These are phyloP conservation scores for Molossus molossus DNA, from an alignment of 2,797 vertebrate genomes.

Conservation along the genomic window DNA sequence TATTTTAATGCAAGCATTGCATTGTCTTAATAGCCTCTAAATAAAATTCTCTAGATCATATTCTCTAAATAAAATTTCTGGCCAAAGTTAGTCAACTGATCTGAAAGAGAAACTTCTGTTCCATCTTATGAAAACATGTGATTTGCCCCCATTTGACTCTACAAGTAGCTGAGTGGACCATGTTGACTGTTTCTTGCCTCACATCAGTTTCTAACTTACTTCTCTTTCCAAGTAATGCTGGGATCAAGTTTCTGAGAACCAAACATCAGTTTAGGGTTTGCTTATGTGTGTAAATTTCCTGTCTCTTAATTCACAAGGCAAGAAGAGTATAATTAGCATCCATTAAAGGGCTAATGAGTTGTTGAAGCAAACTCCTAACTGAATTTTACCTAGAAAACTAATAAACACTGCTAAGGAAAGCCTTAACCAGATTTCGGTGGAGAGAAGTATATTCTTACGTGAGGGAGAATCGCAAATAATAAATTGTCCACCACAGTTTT, in stretches of 20 bases:
- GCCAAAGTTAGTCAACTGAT: neutral
- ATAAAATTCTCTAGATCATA: neutral
- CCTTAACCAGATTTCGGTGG: neutral
- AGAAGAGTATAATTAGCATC: constrained; percentile 71
- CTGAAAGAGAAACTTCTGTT: constrained; percentile 3
- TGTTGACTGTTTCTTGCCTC: neutral
- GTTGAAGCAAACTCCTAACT: constrained; percentile 70
- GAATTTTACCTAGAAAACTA: constrained; percentile 73
- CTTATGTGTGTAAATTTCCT: constrained; percentile 83
- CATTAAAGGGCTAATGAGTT: constrained; percentile 81
- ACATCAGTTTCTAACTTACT: constrained; percentile 79
- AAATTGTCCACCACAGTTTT: neutral
- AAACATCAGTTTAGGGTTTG: constrained; percentile 71
- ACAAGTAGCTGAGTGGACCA: neutral
- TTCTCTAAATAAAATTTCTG: constrained; percentile 43
- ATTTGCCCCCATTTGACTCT: neutral
- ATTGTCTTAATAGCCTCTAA: neutral
- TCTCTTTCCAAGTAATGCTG: constrained; percentile 82
- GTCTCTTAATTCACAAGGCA: constrained; percentile 82
- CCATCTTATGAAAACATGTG: neutral
- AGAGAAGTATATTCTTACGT: neutral
- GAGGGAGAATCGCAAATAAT: neutral
- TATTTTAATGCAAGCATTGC: neutral
- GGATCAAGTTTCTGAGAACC: constrained; percentile 83
- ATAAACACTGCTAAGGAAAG: constrained; percentile 32